Evolutionary conservation across 2,797 vertebrate species (phyloP).

Genomic region (Ambastaia sidthimunki): DNA sequence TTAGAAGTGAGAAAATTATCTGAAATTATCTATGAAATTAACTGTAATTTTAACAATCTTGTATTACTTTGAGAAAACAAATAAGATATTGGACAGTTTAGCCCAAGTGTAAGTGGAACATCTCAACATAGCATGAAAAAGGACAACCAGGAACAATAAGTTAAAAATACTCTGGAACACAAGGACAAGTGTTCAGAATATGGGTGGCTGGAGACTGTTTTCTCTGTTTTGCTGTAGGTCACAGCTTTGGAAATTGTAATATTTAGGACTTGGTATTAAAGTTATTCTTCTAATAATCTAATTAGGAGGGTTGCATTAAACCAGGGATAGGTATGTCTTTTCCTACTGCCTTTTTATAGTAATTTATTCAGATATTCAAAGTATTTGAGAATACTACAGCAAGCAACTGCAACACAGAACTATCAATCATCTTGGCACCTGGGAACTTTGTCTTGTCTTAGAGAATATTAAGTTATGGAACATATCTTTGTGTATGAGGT

Average conservation of each 20-base stretch:
- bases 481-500: not conserved
- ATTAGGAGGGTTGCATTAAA: not conserved
- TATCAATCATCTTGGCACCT: not conserved
- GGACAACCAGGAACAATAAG: conserved; percentile 21
- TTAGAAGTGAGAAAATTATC: not conserved
- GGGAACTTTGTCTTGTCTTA: too few relatives aligned
- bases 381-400: not conserved
- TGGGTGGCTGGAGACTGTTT: conserved; percentile 22
- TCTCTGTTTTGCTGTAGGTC: conserved; percentile 37
- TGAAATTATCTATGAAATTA: not conserved
- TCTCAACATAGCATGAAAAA: conserved; percentile 11
- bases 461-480: not conserved
- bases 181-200: conserved; percentile 30
- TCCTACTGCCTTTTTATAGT: not conserved
- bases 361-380: not conserved
- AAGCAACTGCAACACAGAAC: not conserved
- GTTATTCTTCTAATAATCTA: not conserved
- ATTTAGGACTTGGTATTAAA: conserved; percentile 13
- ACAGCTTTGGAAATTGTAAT: not conserved
- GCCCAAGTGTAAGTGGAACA: conserved; percentile 7
- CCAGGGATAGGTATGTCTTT: not conserved
- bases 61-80: not conserved
- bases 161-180: conserved; percentile 31
- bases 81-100: not conserved
- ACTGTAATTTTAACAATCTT: not conserved